Evolutionary conservation across 2,888 invertebrate species (phyloP), one percentile per base, ranked within the genome.

Genomic region (Eupithecia vulgata): DNA sequence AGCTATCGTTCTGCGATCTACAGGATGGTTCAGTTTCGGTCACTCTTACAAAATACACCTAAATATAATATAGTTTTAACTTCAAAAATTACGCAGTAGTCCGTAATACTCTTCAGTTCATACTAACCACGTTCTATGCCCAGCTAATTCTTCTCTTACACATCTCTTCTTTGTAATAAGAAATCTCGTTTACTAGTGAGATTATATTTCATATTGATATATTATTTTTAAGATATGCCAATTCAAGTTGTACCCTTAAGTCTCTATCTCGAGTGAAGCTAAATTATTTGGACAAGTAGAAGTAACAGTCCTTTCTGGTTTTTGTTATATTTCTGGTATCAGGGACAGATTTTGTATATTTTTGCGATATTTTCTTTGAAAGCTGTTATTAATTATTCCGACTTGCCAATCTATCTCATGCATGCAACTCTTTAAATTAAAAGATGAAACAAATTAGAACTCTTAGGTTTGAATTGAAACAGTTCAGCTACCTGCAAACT

Each of bases 141-240:
- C 17, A 61, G 21, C 13, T 57, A 25, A 25, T 57, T 21, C 61
- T 69, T 6, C 67, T 67, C 48, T 2, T 2, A 21, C 7, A 57
- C 64, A 72, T 66, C 59, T 21, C 62, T 12, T 4, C 5, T 62
- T 69, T 35, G 52, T 37, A 40, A 65, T 57, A 7, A 5, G 69
- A 67, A 69, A 73, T 73, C 73, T 69, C 69, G 48, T 68, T 35
- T 15, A 34, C 35, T 52, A 74, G 74, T 74, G 66, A 76, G 52
- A 66, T 71, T 62, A 40, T 13, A 52, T 25, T 66, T 48, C 12
- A 59, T 68, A 25, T 15, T 34, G 15, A 65, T 52, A 65, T 42
- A 52, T 68, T 64, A 68, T 72, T 68, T 72, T 68, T 68, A 57
- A 8, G 42, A 30, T 5, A 42, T 34, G 34, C 59, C n/a, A 52